A percentile compares a stretch with the other conserved stretches of the same genome.
Conservation (phyloP, 2,888 invertebrate genomes). For the Globia sparganii region DNA sequence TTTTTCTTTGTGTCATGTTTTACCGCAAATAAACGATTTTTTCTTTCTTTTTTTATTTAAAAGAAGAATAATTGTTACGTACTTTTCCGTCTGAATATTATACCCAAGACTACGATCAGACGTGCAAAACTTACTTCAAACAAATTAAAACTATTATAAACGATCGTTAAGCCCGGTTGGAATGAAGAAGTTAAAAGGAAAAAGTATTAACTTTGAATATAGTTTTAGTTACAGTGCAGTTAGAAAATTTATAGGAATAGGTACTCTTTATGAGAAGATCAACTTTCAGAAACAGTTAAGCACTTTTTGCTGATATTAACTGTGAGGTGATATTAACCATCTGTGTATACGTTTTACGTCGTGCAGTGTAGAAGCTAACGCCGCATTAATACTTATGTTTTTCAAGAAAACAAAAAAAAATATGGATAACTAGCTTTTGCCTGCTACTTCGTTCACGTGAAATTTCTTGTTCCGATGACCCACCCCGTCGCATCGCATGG, state of each 20-base stretch:
- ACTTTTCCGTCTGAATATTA: too few relatives aligned
- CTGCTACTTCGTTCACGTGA: too few relatives aligned
- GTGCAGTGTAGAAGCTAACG: too few relatives aligned
- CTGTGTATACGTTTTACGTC: not conserved
- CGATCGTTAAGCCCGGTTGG: too few relatives aligned
- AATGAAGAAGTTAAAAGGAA: not conserved
- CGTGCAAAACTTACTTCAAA: not conserved
- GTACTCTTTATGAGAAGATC: not conserved
- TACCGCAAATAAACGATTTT: not conserved
- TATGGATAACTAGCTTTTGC: too few relatives aligned
- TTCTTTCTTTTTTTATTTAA: not conserved
- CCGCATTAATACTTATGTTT: too few relatives aligned
- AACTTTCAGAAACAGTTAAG: too few relatives aligned
- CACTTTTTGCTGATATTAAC: not conserved
- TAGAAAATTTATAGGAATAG: too few relatives aligned
- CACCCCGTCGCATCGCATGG: too few relatives aligned
- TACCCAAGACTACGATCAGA: not conserved
- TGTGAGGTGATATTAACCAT: not conserved
- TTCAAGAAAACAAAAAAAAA: too few relatives aligned
- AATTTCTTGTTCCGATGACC: too few relatives aligned
- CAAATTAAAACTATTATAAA: constrained; percentile 3
- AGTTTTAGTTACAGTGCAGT: not conserved
- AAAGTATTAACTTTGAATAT: not conserved
- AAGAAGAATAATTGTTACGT: not conserved
- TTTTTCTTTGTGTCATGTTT: too few relatives aligned